These are phyloP conservation scores for Arrhamphus sclerolepis DNA, from an alignment of 2,797 vertebrate species.

Conservation along the genomic window DNA sequence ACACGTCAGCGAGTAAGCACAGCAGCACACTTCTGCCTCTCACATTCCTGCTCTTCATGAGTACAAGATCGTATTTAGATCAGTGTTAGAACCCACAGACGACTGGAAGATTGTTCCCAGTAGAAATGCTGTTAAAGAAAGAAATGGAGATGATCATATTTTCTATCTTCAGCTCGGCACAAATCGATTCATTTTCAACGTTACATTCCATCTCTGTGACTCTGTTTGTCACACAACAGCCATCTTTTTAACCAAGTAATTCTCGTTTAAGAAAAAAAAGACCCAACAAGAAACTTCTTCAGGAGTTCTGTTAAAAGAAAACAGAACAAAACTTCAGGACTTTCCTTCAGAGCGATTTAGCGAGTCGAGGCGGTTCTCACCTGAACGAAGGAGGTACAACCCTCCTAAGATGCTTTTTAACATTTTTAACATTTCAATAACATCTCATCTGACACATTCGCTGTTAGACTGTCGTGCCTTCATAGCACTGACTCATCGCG, in stretches of 20 bases:
- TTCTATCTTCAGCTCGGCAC: no score
- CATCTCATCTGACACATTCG: not conserved
- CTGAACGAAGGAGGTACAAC: not conserved
- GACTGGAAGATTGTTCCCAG: no score
- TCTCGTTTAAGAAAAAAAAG: not conserved
- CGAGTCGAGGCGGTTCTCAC: not conserved
- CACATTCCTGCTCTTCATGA: no score
- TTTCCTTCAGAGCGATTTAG: not conserved
- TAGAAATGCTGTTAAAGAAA: no score
- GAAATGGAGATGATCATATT: no score
- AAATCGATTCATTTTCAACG: not conserved
- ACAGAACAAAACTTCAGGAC: no score
- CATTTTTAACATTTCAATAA: not conserved
- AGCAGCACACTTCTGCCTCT: no score
- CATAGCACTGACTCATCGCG: no score
- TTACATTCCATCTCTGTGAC: not conserved
- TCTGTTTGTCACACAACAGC: not conserved
- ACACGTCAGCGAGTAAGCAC: slow-evolving; percentile 16
- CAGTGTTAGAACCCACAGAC: no score
- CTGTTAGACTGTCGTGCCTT: not conserved
- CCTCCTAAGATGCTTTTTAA: not conserved
- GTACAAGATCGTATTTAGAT: no score
- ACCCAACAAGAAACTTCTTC: not conserved
- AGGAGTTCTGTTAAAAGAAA: no score
- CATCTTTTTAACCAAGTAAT: not conserved